Base-by-base conservation (phyloP, 92 coral and sea anemone species). In the Desmophyllum pertusum region DNA sequence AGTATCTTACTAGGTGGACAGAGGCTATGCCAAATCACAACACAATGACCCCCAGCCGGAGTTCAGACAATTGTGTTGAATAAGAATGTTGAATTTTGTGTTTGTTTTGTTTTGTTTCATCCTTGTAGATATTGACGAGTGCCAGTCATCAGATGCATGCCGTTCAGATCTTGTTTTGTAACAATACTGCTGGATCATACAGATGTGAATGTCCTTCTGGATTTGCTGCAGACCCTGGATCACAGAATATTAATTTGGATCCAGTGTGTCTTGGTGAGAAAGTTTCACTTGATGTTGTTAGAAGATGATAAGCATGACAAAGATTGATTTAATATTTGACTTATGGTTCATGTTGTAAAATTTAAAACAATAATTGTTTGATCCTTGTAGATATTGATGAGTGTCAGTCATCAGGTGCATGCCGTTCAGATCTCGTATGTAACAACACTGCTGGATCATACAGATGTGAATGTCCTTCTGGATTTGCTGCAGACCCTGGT, bases 121-220 rank as follows among this genome's bases (percentile, higher is more conserved):
- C 25, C 30, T 64, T 64, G 6, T 5, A 64, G 70, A 31, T 55
- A 21, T 55, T 35, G 70, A 65, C 10, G 65, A 59, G 13, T 59
- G 65, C 65, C 65, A 14, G 65, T 23, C 65, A 23, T 10, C 65
- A 23, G 31, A 35, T 21, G 70, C 70, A 14, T 65, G 40, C 23
- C 70, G 40, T 30, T 65, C 70, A 65, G 70, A 33, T 33, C 70
- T 10, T 9, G 23, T 65, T n/a, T 7, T 65, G 38, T 6, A 65
- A 65, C 15, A 65, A 65, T 40, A 65, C 70, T 65, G 35, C 30
- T 65, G 70, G 70, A 65, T 65, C 70, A 15, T 65, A 65, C 41
- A 9, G 39, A 30, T 65, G 40, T 65, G 70, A 65, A 65, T 65
- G 70, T 65, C 21, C 70, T 3, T 6, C 25, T 21, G 70, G 70